Conservation (phyloP, 2,888 invertebrate genomes). For the Branchipolynoe longqiensis region DNA sequence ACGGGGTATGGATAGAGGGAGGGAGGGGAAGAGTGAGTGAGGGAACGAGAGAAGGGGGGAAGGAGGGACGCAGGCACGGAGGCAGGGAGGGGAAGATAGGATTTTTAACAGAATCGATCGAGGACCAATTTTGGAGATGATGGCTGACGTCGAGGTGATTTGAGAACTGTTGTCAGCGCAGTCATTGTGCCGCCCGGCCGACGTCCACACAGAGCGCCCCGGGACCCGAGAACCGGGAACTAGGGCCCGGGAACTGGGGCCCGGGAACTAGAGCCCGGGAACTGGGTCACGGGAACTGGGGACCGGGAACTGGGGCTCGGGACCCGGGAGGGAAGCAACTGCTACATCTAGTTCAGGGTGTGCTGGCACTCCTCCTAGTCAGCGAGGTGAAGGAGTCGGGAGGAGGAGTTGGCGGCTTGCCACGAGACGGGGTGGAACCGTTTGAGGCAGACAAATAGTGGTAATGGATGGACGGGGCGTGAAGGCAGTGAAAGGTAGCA, state of each 20-base stretch:
- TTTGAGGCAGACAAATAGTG: slow-evolving; percentile 32
- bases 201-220: too few species aligned
- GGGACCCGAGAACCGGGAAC: background rate
- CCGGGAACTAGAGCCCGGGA: background rate
- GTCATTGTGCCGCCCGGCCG: too few species aligned
- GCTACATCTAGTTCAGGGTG: too few species aligned
- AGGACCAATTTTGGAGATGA: slow-evolving; percentile 43
- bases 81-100: too few species aligned
- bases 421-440: background rate
- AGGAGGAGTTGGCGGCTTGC: too few species aligned
- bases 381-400: too few species aligned
- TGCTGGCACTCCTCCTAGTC: too few species aligned
- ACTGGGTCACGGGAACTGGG: background rate
- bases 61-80: too few species aligned
- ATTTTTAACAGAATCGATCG: slow-evolving; percentile 54
- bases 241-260: background rate
- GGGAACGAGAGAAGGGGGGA: too few species aligned
- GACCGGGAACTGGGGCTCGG: background rate
- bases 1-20: too few species aligned
- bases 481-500: background rate
- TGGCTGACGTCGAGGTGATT: background rate
- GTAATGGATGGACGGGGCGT: background rate
- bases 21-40: too few species aligned
- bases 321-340: too few species aligned
- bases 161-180: slow-evolving; percentile 15